These are phyloP conservation scores for chimpanzee (Pan troglodytes) DNA, from an alignment of 2,113 vertebrate species.

Conservation along the genomic window DNA sequence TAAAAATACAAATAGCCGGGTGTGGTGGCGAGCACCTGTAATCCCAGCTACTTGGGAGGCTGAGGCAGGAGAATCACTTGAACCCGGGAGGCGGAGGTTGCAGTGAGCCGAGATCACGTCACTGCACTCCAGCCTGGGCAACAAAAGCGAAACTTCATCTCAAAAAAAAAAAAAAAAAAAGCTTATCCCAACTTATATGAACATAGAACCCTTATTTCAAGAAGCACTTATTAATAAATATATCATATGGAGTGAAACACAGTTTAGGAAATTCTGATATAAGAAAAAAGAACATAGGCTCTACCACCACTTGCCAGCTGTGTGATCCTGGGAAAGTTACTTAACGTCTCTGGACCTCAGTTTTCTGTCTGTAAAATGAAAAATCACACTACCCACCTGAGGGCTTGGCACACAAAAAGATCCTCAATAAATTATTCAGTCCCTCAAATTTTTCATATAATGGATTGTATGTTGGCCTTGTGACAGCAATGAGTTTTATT, in stretches of 20 bases:
- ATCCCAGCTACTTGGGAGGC: too few species aligned
- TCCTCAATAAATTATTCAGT: background rate
- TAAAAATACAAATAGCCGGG: too few species aligned
- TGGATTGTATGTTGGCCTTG: background rate
- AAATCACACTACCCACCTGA: background rate
- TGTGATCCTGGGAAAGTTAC: background rate
- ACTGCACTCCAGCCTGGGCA: too few species aligned
- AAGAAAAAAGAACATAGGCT: background rate
- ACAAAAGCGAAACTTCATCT: too few species aligned
- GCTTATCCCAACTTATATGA: background rate
- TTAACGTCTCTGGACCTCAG: background rate
- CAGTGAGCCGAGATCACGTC: too few species aligned
- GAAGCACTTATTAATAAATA: background rate
- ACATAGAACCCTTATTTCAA: conserved; percentile 16
- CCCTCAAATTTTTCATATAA: background rate
- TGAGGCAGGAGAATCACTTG: too few species aligned
- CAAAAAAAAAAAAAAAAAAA: too few species aligned
- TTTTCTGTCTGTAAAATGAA: conserved; percentile 36
- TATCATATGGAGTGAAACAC: background rate
- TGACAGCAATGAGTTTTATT: background rate
- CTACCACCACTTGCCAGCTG: background rate
- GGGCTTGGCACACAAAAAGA: background rate
- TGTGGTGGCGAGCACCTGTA: too few species aligned
- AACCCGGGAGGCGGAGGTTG: too few species aligned
- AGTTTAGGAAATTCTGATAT: background rate